These are phyloP conservation scores for Cydia splendana DNA, from an alignment of 1,140 invertebrate genomes.

Conservation along the genomic window DNA sequence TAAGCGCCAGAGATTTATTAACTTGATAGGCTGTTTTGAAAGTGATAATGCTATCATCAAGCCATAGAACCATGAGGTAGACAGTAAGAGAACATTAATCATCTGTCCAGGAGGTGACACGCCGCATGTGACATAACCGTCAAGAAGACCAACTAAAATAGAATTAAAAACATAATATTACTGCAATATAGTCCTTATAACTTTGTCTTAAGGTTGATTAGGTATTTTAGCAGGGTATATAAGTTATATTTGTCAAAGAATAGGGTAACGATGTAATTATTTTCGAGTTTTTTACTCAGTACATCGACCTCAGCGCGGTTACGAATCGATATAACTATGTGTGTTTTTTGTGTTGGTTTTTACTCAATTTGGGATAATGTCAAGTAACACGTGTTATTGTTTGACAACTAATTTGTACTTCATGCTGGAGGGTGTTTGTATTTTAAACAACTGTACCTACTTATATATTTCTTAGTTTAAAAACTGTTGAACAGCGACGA, in stretches of 20 bases:
- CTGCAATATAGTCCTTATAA: not conserved
- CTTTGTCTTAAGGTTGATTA: not conserved
- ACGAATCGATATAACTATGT: conserved; percentile 17
- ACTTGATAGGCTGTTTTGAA: not conserved
- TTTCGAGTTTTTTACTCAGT: conserved; percentile 27
- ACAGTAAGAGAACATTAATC: conserved; percentile 19
- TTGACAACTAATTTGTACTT: conserved; percentile 29
- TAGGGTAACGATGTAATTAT: conserved; percentile 31
- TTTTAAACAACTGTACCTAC: not conserved
- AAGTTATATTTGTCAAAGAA: conserved; percentile 4
- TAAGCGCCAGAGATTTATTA: not conserved
- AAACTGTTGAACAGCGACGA: not conserved
- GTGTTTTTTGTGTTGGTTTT: conserved; percentile 25
- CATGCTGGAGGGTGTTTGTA: conserved; percentile 2
- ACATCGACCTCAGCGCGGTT: conserved; percentile 17
- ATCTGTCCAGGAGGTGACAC: conserved; percentile 24
- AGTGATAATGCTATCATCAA: not conserved
- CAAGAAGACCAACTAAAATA: conserved; percentile 6
- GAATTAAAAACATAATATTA: not conserved
- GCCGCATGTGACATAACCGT: conserved; percentile 30
- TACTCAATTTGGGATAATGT: conserved; percentile 28
- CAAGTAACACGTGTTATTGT: conserved; percentile 23
- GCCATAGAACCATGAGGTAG: not conserved
- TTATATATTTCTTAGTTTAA: not conserved
- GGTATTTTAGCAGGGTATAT: not conserved